Evolutionary conservation across 1,140 invertebrate species (phyloP).

Genomic region (Sarcophaga bullata): DNA sequence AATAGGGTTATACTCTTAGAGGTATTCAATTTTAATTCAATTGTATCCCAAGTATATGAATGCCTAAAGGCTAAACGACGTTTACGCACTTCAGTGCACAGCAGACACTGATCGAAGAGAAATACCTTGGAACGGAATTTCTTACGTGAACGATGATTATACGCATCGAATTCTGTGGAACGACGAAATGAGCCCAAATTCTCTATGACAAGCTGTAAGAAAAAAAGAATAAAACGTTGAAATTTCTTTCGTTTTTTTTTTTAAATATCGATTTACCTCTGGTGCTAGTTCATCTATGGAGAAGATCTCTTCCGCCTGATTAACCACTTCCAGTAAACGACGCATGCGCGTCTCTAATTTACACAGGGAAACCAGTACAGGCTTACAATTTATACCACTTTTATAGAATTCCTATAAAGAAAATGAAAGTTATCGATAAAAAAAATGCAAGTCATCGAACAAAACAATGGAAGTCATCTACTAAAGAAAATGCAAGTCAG

Average conservation of each 20-base stretch:
- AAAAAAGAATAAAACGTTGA: neutral
- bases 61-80: conserved; percentile 57
- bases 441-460: no score
- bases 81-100: conserved; percentile 62
- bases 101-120: conserved; percentile 59
- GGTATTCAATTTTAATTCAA: conserved; percentile 54
- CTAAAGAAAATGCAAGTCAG: no score
- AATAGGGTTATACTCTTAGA: conserved; percentile 39
- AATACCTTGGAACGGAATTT: conserved; percentile 60
- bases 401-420: conserved; percentile 59
- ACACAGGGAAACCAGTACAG: conserved; percentile 59
- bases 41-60: conserved; percentile 57
- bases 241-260: neutral
- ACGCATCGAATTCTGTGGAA: conserved; percentile 61
- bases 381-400: conserved; percentile 60
- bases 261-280: conserved; percentile 50
- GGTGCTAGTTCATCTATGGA: conserved; percentile 57
- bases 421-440: no score
- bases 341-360: conserved; percentile 63
- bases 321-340: conserved; percentile 61
- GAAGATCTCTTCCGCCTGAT: conserved; percentile 62
- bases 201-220: conserved; percentile 53
- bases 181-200: conserved; percentile 58
- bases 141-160: conserved; percentile 58
- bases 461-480: no score